Base-by-base conservation (phyloP, 2,888 invertebrate genomes). In the Eilema depressum region DNA sequence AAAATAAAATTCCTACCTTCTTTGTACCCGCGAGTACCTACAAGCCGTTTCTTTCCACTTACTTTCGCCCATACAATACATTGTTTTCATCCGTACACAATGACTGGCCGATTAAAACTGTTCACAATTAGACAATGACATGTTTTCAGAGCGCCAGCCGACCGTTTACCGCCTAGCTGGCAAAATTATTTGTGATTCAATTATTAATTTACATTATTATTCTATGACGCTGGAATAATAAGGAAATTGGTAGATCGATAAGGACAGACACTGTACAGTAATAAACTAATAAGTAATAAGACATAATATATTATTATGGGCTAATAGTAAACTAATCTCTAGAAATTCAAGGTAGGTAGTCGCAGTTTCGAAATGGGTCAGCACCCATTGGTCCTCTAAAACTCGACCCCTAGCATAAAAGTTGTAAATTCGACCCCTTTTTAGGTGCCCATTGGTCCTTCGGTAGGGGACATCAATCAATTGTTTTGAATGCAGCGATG, bases 31-130 rank as follows among this genome's bases (percentile, higher is more conserved):
- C 30, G 23, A 63, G 25, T 41, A 37, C n/a, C n/a, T n/a, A n/a
- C 41, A 53, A 56, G 53, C 28, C 56, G 57, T 37, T 66, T 66
- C 60, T 41, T 66, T 66, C 66, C 33, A 66, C 59, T 33, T 66
- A 66, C 41, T 25, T 63, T 12, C 37, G 37, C 20, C 26, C 41
- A 41, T 66, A 66, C 66, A 66, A 66, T 66, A 66, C 66, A 59
- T 66, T 66, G 66, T 66, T 66, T 66, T 60, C 66, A 60, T 66
- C 59, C 20, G n/a, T 37, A 60, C 60, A 66, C 66, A 66, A 66
- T 66, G 66, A 66, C 59, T 33, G 26, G 41, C 59, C 20, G 66
- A 66, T 66, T 66, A 66, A 66, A 66, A 66, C 60, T 66, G 53
- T 41, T 66, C 57, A 47, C 41, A 60, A 28, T 59, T 66, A 66